Evolutionary conservation across 2,888 invertebrate species (phyloP), one percentile per base, ranked within the genome.

Genomic region (Oligia strigilis): DNA sequence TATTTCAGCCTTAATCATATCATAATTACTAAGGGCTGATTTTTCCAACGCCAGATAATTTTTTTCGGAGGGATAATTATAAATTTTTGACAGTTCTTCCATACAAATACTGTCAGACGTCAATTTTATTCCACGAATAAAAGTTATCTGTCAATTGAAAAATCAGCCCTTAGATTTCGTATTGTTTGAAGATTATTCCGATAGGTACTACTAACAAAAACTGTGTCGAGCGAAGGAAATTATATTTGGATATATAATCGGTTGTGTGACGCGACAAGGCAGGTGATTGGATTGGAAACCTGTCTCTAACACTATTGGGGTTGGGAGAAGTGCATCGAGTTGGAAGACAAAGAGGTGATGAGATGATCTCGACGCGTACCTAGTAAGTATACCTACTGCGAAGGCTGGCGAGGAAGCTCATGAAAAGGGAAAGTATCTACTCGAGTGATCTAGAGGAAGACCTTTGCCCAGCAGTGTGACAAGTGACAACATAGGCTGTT

Each of bases 131-230:
- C 13, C 13, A 49, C 13, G 13, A 49, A 13, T 49, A 49, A 49
- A 49, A 49, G 49, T 49, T 49, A 49, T 49, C 49, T 49, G 4
- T 49, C 13, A 4, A 49, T 49, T 13, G 13, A 49, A 13, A 49
- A 49, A 13, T 13, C 49, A 13, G 49, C 13, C 49, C 1, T 58
- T 60, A 13, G 60, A 11, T 3, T 3, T 23, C 1, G 11, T 36
- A 66, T 23, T 74, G 19, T 69, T 62, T 64, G 43, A 55, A 62
- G 19, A 70, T 64, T 17, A 52, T 77, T 66, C 19, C 58, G n/a
- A 29, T 23, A 11, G n/a, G 5, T 74, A 6, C 6, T 40, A 23
- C 5, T 13, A 55, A 23, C 70, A 29, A 8, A 55, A 43, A 29
- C 29, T 29, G 14, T 14, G 8, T 17, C 19, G 0, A 36, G 13